phyloP scores from a whole-genome alignment of 2,888 invertebrate genomes.

The Microctonus aethiopoides region DNA sequence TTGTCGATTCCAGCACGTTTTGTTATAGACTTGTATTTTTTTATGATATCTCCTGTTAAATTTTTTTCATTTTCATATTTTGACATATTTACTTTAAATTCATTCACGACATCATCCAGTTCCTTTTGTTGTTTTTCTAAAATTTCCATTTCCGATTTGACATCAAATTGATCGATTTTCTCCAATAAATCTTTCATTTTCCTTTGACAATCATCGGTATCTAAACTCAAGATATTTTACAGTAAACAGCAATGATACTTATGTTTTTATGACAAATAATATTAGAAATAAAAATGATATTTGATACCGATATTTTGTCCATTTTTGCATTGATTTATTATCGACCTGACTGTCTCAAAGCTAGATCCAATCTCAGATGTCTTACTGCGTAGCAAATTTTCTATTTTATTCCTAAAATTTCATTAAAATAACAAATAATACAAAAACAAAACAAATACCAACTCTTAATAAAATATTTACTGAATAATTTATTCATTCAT shows the following conservation, averaged over 20 bases:
- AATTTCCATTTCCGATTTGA: conserved; percentile 41
- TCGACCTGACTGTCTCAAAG: conserved; percentile 45
- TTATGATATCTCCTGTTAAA: neutral
- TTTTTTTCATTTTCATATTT: conserved; percentile 48
- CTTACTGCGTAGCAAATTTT: conserved; percentile 36
- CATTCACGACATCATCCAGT: conserved; percentile 49
- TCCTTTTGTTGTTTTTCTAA: conserved; percentile 49
- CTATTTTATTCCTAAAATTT: conserved; percentile 29
- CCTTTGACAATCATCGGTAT: conserved; percentile 51
- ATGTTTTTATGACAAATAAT: neutral
- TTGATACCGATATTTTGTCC: conserved; percentile 52
- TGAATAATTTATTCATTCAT: conserved; percentile 12
- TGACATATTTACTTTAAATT: conserved; percentile 44
- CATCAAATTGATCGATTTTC: conserved; percentile 55
- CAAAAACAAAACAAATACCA: conserved; percentile 16
- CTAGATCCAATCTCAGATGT: conserved; percentile 46
- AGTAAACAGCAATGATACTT: no score
- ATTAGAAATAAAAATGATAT: neutral
- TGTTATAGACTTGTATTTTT: conserved; percentile 14
- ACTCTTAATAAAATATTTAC: conserved; percentile 11
- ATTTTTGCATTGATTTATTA: conserved; percentile 45
- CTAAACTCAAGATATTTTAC: conserved; percentile 44
- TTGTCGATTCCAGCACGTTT: no score
- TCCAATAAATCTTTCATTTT: conserved; percentile 54
- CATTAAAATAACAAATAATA: neutral